Percentiles rank a stretch among this genome's conserved stretches.
These are phyloP conservation scores for Byasa hedistus DNA, from an alignment of 2,888 invertebrate genomes.

Conservation along the genomic window DNA sequence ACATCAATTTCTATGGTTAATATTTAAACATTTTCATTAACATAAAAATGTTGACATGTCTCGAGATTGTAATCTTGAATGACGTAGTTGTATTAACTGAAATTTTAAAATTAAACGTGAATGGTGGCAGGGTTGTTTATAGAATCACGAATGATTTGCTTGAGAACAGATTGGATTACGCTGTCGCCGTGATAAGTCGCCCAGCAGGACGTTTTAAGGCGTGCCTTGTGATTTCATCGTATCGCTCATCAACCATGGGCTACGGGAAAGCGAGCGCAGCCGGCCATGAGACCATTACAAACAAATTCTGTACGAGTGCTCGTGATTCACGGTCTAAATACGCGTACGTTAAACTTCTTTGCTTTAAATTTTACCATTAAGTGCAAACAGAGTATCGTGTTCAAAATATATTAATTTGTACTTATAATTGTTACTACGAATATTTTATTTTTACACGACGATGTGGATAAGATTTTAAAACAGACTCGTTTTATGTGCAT, in stretches of 20 bases:
- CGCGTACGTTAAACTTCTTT: conserved; percentile 36
- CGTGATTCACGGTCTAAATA: conserved; percentile 67
- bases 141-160: background rate
- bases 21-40: too few species aligned
- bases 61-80: too few species aligned
- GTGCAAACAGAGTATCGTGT: background rate
- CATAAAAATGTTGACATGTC: too few species aligned
- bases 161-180: background rate
- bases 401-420: background rate
- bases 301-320: conserved; percentile 65
- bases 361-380: background rate
- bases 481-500: too few species aligned
- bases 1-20: too few species aligned
- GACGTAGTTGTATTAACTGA: too few species aligned
- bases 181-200: conserved; percentile 52
- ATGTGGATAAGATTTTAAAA: too few species aligned
- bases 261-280: conserved; percentile 48
- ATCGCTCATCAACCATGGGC: conserved; percentile 60
- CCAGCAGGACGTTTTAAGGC: conserved; percentile 34
- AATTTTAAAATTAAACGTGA: too few species aligned
- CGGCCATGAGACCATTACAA: conserved; percentile 64
- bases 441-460: background rate
- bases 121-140: background rate
- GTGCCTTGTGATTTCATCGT: conserved; percentile 55
- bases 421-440: background rate